These are phyloP conservation scores for Myoxocephalus aenaeus DNA, from an alignment of 2,797 vertebrate genomes.

Conservation along the genomic window DNA sequence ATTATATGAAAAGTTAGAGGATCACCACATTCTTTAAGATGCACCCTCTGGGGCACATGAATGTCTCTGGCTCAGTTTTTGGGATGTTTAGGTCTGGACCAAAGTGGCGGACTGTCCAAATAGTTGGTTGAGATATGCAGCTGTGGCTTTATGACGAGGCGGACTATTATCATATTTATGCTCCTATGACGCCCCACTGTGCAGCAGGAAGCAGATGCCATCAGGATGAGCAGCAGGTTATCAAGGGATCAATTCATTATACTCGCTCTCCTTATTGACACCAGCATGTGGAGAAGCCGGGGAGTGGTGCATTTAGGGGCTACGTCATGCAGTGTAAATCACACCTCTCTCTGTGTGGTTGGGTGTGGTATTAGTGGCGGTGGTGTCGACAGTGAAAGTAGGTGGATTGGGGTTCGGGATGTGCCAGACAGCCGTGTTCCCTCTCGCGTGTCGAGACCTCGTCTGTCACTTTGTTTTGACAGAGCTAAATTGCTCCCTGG, in stretches of 20 bases:
- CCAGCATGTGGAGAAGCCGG: constrained; percentile 7
- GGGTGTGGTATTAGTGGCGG: constrained; percentile 52
- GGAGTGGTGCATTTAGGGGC: constrained; percentile 6
- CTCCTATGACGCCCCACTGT: constrained; percentile 4
- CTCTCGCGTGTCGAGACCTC: constrained; percentile 12
- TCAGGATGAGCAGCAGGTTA: neutral
- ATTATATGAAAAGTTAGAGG: neutral
- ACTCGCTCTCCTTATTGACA: constrained; percentile 18
- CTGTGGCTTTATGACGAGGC: neutral
- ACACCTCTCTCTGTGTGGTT: constrained; percentile 25
- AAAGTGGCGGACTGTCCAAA: neutral
- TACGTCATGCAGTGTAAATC: constrained; percentile 55
- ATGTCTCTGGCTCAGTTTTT: neutral
- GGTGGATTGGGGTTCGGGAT: constrained; percentile 27
- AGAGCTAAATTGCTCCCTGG: constrained; percentile 46
- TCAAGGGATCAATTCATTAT: neutral
- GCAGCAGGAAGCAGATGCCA: constrained; percentile 10
- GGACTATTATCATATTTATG: constrained; percentile 8
- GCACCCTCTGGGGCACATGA: neutral
- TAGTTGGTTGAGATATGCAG: neutral
- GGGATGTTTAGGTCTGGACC: neutral
- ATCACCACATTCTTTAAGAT: neutral
- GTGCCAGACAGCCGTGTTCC: constrained; percentile 23
- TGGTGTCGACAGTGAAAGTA: constrained; percentile 38
- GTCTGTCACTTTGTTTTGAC: constrained; percentile 67